Evolutionary conservation across 2,113 vertebrate species (phyloP), one percentile per base, ranked within the genome.

Genomic region (Periophthalmodon schlosseri): DNA sequence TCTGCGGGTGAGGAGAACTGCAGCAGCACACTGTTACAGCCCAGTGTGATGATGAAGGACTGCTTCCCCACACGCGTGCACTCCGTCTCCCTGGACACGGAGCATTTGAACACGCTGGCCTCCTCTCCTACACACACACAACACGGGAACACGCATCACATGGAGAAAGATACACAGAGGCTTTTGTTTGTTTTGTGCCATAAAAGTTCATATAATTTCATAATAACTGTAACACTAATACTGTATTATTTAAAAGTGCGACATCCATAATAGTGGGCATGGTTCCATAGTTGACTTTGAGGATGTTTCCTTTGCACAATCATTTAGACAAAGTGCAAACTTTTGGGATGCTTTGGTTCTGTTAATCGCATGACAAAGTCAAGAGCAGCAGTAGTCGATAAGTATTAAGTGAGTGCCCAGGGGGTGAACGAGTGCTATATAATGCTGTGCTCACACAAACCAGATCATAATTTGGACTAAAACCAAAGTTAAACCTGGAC

Each of bases 31-130:
- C 97, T 98, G 91, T 96, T 97, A 84, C 96, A 97, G 75, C 96
- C 97, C 87, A 97, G 90, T 0, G 97, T 98, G 91, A 98, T 92
- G 91, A 98, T 97, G 92, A 98, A 98, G n/a, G 96, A 97, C 91
- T 98, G 97, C 75, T 97, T 97, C 78, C 97, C 97, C 81, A 98
- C 97, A 0, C 97, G 96, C 87, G 95, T 97, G 91, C 97, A 98
- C 89, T 98, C 96, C 0, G 96, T 98, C 75, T 98, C 96, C 14
- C 94, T 87, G 39, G 94, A 95, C 88, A 98, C 92, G 0, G 96
- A 95, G 88, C 97, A 97, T 81, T 97, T 97, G 86, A 98, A 98
- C 69, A 98, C 95, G 33, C 96, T 97, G 0, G 96, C 92, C 10
- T 96, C 95, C 84, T 96, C 96, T 90, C 94, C 95, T 96, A 87